These are phyloP conservation scores for Psittacus erithacus DNA, from an alignment of 2,113 vertebrate species.

Conservation along the genomic window DNA sequence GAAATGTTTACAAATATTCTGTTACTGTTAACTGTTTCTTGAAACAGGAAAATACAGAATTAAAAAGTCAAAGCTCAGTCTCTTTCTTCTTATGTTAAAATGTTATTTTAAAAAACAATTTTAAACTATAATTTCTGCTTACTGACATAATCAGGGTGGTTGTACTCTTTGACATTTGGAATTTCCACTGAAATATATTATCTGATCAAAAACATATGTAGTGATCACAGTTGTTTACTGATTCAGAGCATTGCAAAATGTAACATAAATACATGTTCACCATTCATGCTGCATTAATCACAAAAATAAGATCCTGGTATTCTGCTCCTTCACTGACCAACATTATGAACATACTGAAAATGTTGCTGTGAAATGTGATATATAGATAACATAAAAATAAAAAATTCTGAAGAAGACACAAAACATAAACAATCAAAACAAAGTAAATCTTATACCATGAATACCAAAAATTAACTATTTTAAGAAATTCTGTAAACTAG, in stretches of 20 bases:
- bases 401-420: background rate
- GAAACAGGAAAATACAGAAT: background rate
- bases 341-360: background rate
- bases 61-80: background rate
- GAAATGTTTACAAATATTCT: background rate
- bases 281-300: background rate
- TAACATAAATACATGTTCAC: background rate
- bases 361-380: background rate
- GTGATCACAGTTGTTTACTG: background rate
- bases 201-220: background rate
- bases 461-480: background rate
- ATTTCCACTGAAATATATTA: background rate
- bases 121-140: background rate
- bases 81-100: background rate
- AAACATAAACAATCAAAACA: background rate
- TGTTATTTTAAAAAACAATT: background rate
- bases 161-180: background rate
- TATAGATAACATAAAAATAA: background rate
- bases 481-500: accelerated
- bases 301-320: background rate
- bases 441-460: background rate
- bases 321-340: background rate
- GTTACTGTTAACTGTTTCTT: background rate
- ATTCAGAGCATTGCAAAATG: background rate
- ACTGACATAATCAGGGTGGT: background rate